phyloP scores from a whole-genome alignment of 2,113 vertebrate genomes.

The Ranitomeya imitator region DNA sequence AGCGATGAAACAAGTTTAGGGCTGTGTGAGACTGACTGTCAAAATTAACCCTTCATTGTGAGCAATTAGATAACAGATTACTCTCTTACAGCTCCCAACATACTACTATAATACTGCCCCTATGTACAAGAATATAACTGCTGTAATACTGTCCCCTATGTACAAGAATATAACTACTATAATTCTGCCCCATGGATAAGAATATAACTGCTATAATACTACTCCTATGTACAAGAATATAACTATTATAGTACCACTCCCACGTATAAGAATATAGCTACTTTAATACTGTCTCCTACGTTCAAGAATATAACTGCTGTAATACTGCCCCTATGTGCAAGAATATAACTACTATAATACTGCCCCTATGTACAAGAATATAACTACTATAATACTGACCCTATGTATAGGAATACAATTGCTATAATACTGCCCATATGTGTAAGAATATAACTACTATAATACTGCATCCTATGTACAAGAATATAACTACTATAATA shows the following conservation, averaged over 20 bases:
- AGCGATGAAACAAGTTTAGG: slow-evolving; percentile 30
- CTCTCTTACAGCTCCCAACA: background rate
- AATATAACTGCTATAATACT: slow-evolving; percentile 2
- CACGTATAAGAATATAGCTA: too few relatives aligned
- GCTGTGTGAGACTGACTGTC: slow-evolving; percentile 14
- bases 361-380: background rate
- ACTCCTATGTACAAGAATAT: background rate
- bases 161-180: background rate
- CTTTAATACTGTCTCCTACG: too few relatives aligned
- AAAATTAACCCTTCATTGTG: background rate
- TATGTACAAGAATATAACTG: background rate
- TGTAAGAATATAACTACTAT: background rate
- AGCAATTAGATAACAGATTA: background rate
- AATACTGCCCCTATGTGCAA: background rate
- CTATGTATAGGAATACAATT: background rate
- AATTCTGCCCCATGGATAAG: background rate
- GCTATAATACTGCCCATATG: background rate
- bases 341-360: background rate
- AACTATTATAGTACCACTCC: background rate
- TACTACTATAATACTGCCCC: slow-evolving; percentile 5
- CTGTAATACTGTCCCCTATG: background rate
- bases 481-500: slow-evolving; percentile 3
- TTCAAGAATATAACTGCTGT: too few relatives aligned
- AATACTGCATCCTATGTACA: background rate
- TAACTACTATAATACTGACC: background rate